Percentiles rank a stretch among this genome's conserved stretches.
Conservation (phyloP, 2,113 vertebrate genomes). For the Aythya baeri region DNA sequence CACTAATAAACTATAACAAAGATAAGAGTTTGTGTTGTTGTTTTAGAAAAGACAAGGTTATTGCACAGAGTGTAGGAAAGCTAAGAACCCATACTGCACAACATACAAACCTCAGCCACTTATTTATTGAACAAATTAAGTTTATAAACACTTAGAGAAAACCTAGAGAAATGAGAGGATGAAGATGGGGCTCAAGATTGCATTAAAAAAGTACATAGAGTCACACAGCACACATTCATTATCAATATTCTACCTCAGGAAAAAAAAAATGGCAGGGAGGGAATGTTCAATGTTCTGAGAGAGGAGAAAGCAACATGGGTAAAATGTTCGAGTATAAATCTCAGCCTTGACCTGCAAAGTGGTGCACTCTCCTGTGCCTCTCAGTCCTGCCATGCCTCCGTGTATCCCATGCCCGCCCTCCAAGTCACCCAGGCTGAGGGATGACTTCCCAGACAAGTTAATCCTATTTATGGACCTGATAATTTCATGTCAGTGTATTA, state of each 20-base stretch:
- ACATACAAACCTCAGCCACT: not conserved
- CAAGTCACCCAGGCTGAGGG: not conserved
- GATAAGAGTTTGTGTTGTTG: not conserved
- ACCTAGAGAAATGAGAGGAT: not conserved
- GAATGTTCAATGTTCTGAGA: not conserved
- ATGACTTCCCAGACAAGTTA: not conserved
- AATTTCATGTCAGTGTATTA: not conserved
- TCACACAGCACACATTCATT: not conserved
- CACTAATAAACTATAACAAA: not conserved
- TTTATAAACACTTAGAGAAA: not conserved
- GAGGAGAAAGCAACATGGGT: not conserved
- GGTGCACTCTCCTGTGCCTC: not conserved
- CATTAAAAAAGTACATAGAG: not conserved
- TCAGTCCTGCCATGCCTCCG: not conserved
- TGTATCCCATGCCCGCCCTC: not conserved
- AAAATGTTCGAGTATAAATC: not conserved
- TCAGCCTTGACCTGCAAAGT: not conserved
- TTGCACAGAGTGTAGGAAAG: not conserved
- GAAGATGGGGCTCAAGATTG: not conserved
- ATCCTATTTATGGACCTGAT: not conserved
- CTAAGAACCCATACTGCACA: not conserved
- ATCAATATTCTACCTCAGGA: not conserved
- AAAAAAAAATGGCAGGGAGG: not conserved
- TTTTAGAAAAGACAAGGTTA: not conserved
- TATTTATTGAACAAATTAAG: not conserved